Base-by-base conservation (phyloP, 2,888 invertebrate genomes). In the Tetragnatha montana region DNA sequence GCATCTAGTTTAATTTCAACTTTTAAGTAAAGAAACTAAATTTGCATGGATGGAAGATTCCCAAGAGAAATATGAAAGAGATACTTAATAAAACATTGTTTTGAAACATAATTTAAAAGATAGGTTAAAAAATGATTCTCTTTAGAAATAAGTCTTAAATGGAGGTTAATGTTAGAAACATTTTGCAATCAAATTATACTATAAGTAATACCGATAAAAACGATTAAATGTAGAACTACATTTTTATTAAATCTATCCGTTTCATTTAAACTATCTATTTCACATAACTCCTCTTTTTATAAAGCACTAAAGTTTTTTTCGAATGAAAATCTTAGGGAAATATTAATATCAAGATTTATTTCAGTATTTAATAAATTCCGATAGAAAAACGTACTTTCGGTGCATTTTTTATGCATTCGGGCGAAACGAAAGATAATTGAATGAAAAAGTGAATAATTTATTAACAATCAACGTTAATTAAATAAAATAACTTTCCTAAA, bases 401-500 rank as follows among this genome's bases (percentile, higher is more conserved):
- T 3, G 22, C 7, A 14, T 4, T 12, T 73, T 73, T 22, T 73
- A 22, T 73, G 35, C 17, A 14, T 47, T 47, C 47, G 7, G 47
- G n/a, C 14, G n/a, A 14, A 12, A 75, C n/a, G 47, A 75, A 75
- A 75, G 75, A 60, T 47, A 47, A 75, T 75, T 75, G n/a, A 49
- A 75, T 47, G n/a, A 75, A 75, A 14, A 49, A 75, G 6, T 14
- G 47, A 75, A 47, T 49, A 75, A 47, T 75, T 47, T 75, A 75
- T 47, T 75, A 75, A 75, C 47, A 75, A 47, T 75, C 47, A 47
- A 17, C 47, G 14, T 75, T 75, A 75, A 49, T 75, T 75, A 75
- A 75, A 75, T 75, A n/a, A n/a, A 75, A n/a, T n/a, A 75, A 17
- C 4, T 17, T 17, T 75, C 49, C 47, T 47, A 12, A 75, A 12